These are phyloP conservation scores for Halcyon badia DNA, from an alignment of 2,797 vertebrate species.

Conservation along the genomic window DNA sequence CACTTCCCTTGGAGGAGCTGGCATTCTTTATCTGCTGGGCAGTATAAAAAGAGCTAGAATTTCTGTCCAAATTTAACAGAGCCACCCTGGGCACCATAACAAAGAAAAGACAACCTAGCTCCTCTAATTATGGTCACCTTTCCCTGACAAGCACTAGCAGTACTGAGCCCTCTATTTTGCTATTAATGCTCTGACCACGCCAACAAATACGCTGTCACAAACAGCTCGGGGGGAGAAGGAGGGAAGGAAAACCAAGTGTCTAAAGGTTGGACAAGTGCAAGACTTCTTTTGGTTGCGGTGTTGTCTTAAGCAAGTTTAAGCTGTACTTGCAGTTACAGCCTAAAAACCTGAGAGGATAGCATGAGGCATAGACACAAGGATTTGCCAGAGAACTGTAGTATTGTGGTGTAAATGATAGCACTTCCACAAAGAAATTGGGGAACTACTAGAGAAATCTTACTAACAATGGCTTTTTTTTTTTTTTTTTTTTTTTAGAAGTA, in stretches of 20 bases:
- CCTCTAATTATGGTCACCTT: background rate
- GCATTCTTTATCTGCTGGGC: background rate
- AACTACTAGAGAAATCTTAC: background rate
- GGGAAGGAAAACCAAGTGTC: background rate
- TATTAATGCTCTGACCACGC: background rate
- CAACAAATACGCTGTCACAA: background rate
- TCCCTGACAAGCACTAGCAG: background rate
- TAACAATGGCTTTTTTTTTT: background rate
- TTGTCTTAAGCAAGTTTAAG: background rate
- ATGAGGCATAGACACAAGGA: background rate
- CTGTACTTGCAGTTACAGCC: background rate
- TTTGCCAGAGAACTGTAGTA: background rate
- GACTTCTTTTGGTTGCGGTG: background rate
- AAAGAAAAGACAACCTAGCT: background rate
- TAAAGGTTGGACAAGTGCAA: background rate
- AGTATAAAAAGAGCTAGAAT: background rate
- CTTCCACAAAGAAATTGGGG: background rate
- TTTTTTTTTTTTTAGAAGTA: background rate
- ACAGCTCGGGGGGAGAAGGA: background rate
- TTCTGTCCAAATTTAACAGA: background rate
- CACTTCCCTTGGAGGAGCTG: background rate
- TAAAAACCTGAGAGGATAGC: background rate
- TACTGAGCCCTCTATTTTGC: background rate
- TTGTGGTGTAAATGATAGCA: background rate
- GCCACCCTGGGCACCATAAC: background rate